Evolutionary conservation across 92 coral and sea anemone genomes (phyloP), one percentile per base, ranked within the genome.

Genomic region (Phenganax stokvisi): DNA sequence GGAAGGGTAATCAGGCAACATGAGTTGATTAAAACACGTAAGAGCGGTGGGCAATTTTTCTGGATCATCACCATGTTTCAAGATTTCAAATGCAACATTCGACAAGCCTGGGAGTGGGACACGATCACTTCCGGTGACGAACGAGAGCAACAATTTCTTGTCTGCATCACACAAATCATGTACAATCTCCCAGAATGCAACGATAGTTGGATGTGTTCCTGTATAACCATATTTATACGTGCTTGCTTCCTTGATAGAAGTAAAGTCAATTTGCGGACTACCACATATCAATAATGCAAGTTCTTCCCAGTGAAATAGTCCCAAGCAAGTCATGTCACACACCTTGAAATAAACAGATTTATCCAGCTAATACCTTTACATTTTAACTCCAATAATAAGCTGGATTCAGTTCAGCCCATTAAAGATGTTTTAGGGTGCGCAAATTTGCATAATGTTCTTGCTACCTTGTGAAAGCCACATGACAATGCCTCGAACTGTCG

Each of bases 81-180:
- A 93, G 58, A 94, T 86, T 25, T 90, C 89, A 67, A 94, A 92
- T 0, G 98, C 92, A 72, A 94, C 70, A 20, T 71, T 86, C 11
- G 86, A 81, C 44, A 86, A 57, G 6, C 86, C 86, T 56, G 92
- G 92, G 10, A 94, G 87, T 8, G 98, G 98, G 11, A 92, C 98
- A 13, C 98, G 76, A 74, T 94, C 98, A 84, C 98, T 94, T 4
- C 97, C 98, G 6, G 98, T 94, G 10, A 92, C 98, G 73, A 94
- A 94, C 84, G 89, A 89, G 17, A 94, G 90, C 52, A 94, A 75
- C 29, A 91, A 93, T 81, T 94, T 94, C 88, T 92, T 94, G 63
- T 92, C 92, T 25, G 88, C 87, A 30, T 84, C 54, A 5, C 85
- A 90, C 98, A 94, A 92, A 69, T 86, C 87, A 74, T 84, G 87